phyloP scores from a whole-genome alignment of 2,797 vertebrate species.

The Percopsis omiscomaycus region DNA sequence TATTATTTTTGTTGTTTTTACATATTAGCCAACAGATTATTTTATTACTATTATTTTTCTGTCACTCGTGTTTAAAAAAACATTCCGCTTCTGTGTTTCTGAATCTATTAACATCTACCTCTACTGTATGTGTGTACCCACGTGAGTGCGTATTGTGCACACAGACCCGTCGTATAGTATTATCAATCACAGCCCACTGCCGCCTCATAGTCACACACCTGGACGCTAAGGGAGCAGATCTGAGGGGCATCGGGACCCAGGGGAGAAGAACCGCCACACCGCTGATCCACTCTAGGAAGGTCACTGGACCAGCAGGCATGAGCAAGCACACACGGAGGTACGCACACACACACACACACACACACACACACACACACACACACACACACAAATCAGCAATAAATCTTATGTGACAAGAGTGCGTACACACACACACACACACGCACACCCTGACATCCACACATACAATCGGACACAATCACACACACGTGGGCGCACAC shows the following conservation, averaged over 20 bases:
- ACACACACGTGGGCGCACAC: neutral
- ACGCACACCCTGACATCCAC: neutral
- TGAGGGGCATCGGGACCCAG: constrained; percentile 20
- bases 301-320: constrained; percentile 12
- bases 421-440: neutral
- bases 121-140: neutral
- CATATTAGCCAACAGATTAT: too few relatives aligned
- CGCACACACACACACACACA: neutral
- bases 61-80: too few relatives aligned
- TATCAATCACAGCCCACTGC: constrained; percentile 3
- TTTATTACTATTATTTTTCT: too few relatives aligned
- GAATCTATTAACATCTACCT: too few relatives aligned
- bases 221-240: constrained; percentile 25
- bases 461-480: neutral
- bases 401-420: too few relatives aligned
- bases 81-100: too few relatives aligned
- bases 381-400: neutral
- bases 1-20: too few relatives aligned
- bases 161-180: neutral
- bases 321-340: neutral
- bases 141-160: neutral
- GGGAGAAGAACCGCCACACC: constrained; percentile 17
- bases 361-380: constrained; percentile 4
- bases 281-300: constrained; percentile 26
- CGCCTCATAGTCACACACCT: constrained; percentile 13